Evolutionary conservation across 1,140 invertebrate genomes (phyloP).

Genomic region (Aphidius gifuensis): DNA sequence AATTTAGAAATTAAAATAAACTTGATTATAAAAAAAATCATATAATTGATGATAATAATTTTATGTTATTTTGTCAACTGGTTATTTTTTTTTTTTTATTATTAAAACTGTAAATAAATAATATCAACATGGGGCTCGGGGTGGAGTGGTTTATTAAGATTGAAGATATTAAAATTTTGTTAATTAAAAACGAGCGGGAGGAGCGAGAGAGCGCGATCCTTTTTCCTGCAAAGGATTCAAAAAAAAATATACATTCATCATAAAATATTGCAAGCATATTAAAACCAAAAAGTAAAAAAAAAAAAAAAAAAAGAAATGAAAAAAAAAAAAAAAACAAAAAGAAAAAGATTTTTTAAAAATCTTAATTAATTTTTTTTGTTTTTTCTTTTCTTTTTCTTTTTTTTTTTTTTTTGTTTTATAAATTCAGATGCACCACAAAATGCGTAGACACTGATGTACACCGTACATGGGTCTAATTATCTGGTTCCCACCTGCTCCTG

Average conservation of each 20-base stretch:
- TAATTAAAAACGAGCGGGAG: conserved; percentile 29
- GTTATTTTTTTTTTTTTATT: no score
- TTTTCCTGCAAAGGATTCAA: conserved; percentile 57
- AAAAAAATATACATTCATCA: conserved; percentile 53
- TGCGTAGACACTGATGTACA: conserved; percentile 53
- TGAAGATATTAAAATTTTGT: no score
- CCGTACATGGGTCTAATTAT: conserved; percentile 56
- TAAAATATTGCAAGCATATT: conserved; percentile 53
- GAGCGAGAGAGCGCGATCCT: conserved; percentile 51
- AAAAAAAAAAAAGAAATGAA: conserved; percentile 31
- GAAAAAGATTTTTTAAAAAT: no score
- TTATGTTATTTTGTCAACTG: no score
- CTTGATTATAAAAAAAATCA: no score
- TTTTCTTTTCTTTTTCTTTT: conserved; percentile 1
- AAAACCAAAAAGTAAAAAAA: conserved; percentile 35
- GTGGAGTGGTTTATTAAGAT: no score
- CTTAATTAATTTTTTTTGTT: conserved; percentile 7
- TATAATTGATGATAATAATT: no score
- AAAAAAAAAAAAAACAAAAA: no score
- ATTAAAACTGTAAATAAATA: no score
- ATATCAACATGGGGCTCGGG: no score
- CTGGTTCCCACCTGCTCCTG: conserved; percentile 57
- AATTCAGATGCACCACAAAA: conserved; percentile 55
- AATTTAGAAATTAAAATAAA: no score
- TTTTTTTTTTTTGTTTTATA: conserved; percentile 15